A percentile compares a stretch with the other conserved stretches of the same genome.
phyloP scores from a whole-genome alignment of 2,888 invertebrate species.

The Agrochola circellaris region DNA sequence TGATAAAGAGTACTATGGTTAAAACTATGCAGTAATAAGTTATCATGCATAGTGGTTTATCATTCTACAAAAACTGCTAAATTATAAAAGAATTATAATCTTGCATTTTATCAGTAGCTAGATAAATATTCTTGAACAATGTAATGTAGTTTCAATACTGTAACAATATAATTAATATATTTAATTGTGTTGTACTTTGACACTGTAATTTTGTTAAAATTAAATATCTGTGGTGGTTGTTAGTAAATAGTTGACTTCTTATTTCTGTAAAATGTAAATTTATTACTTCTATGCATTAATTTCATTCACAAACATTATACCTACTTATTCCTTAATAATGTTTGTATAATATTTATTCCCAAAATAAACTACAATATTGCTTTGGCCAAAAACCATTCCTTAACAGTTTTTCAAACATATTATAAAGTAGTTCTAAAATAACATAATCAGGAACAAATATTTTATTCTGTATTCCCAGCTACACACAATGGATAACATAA shows the following conservation, averaged over 20 bases:
- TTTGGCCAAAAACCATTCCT: background rate
- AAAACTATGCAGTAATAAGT: background rate
- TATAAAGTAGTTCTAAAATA: background rate
- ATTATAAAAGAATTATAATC: background rate
- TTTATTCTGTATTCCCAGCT: background rate
- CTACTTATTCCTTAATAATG: too few relatives aligned
- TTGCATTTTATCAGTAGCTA: background rate
- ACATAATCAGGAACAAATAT: background rate
- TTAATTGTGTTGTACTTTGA: background rate
- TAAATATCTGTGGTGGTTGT: background rate
- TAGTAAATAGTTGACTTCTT: background rate
- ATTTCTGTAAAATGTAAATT: background rate
- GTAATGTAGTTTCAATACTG: background rate
- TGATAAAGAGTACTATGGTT: background rate
- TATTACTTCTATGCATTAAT: background rate
- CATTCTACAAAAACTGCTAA: background rate
- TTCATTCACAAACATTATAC: background rate
- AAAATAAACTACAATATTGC: background rate
- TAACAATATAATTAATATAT: background rate
- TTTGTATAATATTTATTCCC: background rate
- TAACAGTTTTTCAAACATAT: background rate
- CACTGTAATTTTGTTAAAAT: background rate
- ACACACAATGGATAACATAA: slow-evolving; percentile 11
- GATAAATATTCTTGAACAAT: background rate
- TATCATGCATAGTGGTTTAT: background rate